Base-by-base conservation (phyloP, 2,888 invertebrate species). In the Drosophila picticornis region DNA sequence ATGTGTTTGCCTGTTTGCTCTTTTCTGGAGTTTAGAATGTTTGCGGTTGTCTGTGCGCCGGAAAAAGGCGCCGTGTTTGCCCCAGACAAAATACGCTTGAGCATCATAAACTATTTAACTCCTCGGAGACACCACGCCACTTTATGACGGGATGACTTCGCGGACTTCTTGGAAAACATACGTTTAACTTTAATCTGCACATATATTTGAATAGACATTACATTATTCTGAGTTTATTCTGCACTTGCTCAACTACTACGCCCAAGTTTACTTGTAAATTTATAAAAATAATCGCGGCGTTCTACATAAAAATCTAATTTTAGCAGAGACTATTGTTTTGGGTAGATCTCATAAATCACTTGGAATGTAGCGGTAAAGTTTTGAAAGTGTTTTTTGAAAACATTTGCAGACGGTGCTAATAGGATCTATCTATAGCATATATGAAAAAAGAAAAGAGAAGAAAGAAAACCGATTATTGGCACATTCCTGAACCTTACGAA, bases 21-120 rank as follows among this genome's bases (percentile, higher is more conserved):
- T 75, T 67, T 69, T 78, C 38, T 46, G 52, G 72, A 51, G 57
- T 72, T 76, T 80, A 62, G 83, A 77, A 77, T 83, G 77, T 73
- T 76, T 79, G 83, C 69, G 60, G 58, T 66, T 76, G 80, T 74
- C 72, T 70, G 52, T 74, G 75, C 51, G 65, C 56, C 52, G 40
- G 5, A 46, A 46, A 25, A 46, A 51, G 25, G 27, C 32, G 67
- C 58, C 72, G 48, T 60, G 66, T 67, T 74, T 77, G 64, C 69
- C 34, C 66, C 72, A 80, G 81, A 80, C 70, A 63, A 65, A 69
- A 80, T 73, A 51, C 52, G 64, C 52, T 64, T 57, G 66, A 53
- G 58, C 53, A 65, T 72, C 72, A 77, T 82, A 78, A 84, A 87
- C 66, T 60, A 76, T 73, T 82, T 68, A 76, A 56, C 27, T 64